Evolutionary conservation across 2,797 vertebrate genomes (phyloP), one percentile per base, ranked within the genome.

Genomic region (Poecilia velifera): DNA sequence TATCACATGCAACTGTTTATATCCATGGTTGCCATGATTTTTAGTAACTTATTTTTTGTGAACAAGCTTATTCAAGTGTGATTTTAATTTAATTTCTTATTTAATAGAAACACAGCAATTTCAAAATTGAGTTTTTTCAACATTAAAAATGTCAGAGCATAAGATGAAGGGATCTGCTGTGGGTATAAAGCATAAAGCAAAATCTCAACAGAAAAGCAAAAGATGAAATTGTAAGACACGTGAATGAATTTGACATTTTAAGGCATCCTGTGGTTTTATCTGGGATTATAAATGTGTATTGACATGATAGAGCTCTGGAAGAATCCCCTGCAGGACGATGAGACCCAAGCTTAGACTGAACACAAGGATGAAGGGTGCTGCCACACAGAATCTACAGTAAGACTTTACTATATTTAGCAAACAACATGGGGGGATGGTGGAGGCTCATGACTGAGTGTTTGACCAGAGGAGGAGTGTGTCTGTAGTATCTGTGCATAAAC

Each of bases 351-450:
- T 78, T 73, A 55, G 76, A 68, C 9, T 74, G 73, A 90, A 77
- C 74, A 78, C 59, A 78, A 85, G 78, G 78, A 84, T 84, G 83
- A 86, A 79, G 85, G 53, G 13, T 82, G 84, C 87, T 89, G 91
- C 86, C 82, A 88, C 84, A 85, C 51, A 76, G 36, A 51, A 85
- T 89, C 82, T 85, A 88, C 86, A 87, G 77, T 74, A 84, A 70
- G 80, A 88, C 83, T 89, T 84, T 70, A 87, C 92, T 90, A 92
- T 90, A 91, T 90, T 90, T 93, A 92, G 92, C 70, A 88, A 86
- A 76, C 77, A 73, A 82, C 59, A 62, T 31, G 84, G 86, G 86
- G 86, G 91, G 83, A 74, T 74, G 86, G 86, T 79, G 71, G 9
- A 47, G 31, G 77, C 76, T 77, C 84, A 87, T 87, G 86, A 82